Evolutionary conservation across 2,888 invertebrate genomes (phyloP).

Genomic region (Polyploca ridens): DNA sequence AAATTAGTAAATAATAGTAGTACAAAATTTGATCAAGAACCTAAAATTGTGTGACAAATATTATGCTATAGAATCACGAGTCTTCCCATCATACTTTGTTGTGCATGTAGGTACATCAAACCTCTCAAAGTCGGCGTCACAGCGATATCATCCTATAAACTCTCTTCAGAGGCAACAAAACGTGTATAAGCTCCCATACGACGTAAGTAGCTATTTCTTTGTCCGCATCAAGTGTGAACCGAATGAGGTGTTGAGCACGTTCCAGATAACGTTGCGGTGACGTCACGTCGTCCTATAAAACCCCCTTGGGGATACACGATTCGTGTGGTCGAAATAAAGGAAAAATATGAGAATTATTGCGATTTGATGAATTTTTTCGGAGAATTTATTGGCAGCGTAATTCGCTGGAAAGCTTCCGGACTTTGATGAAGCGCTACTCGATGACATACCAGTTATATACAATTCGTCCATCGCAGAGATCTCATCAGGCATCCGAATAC

Average conservation of each 20-base stretch:
- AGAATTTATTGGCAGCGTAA: not conserved
- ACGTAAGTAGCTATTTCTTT: slow-evolving; percentile 32
- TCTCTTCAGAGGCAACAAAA: slow-evolving; percentile 17
- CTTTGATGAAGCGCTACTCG: not conserved
- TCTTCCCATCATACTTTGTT: not conserved
- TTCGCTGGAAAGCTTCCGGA: slow-evolving; percentile 3
- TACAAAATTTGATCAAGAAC: too few relatives aligned
- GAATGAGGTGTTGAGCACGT: slow-evolving; percentile 20
- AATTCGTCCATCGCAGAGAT: too few relatives aligned
- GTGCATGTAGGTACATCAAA: not conserved
- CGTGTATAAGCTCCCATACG: slow-evolving; percentile 19
- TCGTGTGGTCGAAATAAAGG: slow-evolving; percentile 11
- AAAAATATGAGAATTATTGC: slow-evolving; percentile 17
- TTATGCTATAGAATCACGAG: not conserved
- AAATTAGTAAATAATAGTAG: too few relatives aligned
- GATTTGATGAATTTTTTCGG: slow-evolving; percentile 9
- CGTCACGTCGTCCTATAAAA: slow-evolving; percentile 21
- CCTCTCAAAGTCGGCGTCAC: not conserved
- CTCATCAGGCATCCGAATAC: too few relatives aligned
- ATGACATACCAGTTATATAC: not conserved
- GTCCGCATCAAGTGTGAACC: slow-evolving; percentile 26
- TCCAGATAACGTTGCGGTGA: slow-evolving; percentile 16
- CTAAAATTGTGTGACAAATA: not conserved
- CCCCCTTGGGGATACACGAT: slow-evolving; percentile 13
- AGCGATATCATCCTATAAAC: slow-evolving; percentile 5